Conservation (phyloP, 1,140 invertebrate genomes). For the Temnothorax longispinosus region DNA sequence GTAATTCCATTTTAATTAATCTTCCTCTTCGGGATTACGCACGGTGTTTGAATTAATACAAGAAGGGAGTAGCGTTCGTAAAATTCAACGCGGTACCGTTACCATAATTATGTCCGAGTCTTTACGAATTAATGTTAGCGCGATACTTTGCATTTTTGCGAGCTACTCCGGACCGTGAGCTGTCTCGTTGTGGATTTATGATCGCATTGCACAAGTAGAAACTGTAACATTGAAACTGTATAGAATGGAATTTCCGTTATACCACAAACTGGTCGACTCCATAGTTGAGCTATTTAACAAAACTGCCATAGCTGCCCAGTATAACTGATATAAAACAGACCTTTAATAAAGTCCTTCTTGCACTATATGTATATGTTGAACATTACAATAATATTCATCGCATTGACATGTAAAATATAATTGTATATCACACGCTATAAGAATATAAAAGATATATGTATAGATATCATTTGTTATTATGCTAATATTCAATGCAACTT, state of each 20-base stretch:
- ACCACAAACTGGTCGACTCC: background rate
- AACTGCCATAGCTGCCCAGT: background rate
- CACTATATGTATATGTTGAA: background rate
- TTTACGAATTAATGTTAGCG: constrained; percentile 52
- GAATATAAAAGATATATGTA: background rate
- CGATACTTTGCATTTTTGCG: constrained; percentile 29
- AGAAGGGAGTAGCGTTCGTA: constrained; percentile 27
- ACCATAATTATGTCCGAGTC: constrained; percentile 44
- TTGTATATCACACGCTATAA: background rate
- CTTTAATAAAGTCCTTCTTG: background rate
- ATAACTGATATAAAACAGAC: constrained; percentile 11
- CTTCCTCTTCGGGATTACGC: constrained; percentile 46
- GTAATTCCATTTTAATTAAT: constrained; percentile 58
- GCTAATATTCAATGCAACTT: background rate
- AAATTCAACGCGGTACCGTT: constrained; percentile 39
- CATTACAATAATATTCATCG: background rate
- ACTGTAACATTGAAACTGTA: background rate
- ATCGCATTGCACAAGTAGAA: constrained; percentile 29
- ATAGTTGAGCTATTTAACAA: background rate
- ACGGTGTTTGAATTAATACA: constrained; percentile 43
- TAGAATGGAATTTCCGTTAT: constrained; percentile 22
- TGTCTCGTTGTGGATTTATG: constrained; percentile 42
- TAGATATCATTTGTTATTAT: background rate
- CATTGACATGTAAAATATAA: background rate
- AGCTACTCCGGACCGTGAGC: background rate